Evolutionary conservation across 2,113 vertebrate species (phyloP).

Genomic region (Nematolebias whitei): DNA sequence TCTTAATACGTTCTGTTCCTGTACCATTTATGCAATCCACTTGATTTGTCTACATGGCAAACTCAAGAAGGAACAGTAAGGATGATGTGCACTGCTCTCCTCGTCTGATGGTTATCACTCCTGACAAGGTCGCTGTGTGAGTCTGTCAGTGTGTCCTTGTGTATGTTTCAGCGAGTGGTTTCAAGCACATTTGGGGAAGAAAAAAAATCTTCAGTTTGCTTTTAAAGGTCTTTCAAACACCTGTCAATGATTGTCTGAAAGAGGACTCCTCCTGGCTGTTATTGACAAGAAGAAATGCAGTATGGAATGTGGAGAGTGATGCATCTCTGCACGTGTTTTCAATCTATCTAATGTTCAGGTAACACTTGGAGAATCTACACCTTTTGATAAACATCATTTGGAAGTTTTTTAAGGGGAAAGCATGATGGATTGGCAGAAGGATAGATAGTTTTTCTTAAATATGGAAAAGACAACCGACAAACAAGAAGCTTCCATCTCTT

Average conservation of each 20-base stretch:
- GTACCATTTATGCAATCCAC: constrained; percentile 23
- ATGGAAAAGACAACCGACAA: constrained; percentile 32
- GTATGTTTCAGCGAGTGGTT: constrained; percentile 20
- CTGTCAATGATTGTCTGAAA: constrained; percentile 65
- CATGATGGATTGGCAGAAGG: constrained; percentile 46
- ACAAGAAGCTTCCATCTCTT: constrained; percentile 30
- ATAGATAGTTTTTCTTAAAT: constrained; percentile 28
- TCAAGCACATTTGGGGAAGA: constrained; percentile 4
- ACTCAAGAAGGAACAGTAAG: constrained; percentile 24
- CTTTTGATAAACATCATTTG: constrained; percentile 64
- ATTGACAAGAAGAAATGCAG: constrained; percentile 47
- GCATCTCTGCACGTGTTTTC: constrained; percentile 51
- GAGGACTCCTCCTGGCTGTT: constrained; percentile 44
- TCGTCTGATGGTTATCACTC: constrained; percentile 51
- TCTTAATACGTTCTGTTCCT: constrained; percentile 2
- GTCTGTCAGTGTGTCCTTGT: constrained; percentile 19
- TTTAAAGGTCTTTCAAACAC: constrained; percentile 58
- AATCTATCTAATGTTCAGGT: constrained; percentile 55
- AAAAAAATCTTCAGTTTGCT: constrained; percentile 24
- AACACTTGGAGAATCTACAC: constrained; percentile 56
- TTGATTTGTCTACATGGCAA: constrained; percentile 23
- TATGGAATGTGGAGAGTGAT: constrained; percentile 22
- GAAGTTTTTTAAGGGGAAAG: constrained; percentile 24
- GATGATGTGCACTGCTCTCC: constrained; percentile 33
- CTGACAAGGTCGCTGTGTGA: constrained; percentile 63